Percentiles rank a stretch among this genome's conserved stretches.
These are phyloP conservation scores for Macrotis lagotis DNA, from an alignment of 2,113 vertebrate species.

Conservation along the genomic window DNA sequence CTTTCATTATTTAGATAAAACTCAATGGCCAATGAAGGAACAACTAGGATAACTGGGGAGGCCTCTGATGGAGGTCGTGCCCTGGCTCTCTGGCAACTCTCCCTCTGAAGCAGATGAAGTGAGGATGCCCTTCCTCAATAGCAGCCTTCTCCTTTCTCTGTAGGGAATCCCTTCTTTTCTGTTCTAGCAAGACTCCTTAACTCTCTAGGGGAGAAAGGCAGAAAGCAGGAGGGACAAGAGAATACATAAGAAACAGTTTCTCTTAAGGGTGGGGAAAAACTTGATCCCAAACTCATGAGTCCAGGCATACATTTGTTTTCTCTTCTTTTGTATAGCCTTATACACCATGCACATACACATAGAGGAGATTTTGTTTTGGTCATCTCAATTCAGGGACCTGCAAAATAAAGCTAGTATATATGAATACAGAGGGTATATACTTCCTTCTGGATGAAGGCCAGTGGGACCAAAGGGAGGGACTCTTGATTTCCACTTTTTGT, in stretches of 20 bases:
- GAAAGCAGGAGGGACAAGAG: neutral
- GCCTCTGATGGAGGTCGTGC: neutral
- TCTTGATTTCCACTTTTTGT: neutral
- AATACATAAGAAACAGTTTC: neutral
- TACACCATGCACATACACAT: neutral
- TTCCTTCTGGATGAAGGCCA: neutral
- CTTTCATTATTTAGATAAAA: neutral
- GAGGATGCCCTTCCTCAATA: neutral
- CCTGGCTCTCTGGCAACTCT: neutral
- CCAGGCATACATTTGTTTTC: neutral
- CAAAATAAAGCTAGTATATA: neutral
- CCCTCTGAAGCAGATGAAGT: neutral
- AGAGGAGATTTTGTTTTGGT: neutral
- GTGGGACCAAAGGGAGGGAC: neutral
- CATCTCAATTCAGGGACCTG: neutral
- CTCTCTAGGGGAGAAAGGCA: neutral
- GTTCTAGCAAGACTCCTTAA: neutral
- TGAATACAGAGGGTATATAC: neutral
- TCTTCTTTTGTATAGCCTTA: neutral
- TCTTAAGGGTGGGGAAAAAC: neutral
- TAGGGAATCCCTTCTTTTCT: neutral
- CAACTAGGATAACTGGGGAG: neutral
- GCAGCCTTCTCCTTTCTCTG: neutral
- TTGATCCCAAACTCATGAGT: neutral
- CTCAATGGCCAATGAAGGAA: neutral